Evolutionary conservation across 2,888 invertebrate genomes (phyloP), one percentile per base, ranked within the genome.

Genomic region (Drosophila merina): DNA sequence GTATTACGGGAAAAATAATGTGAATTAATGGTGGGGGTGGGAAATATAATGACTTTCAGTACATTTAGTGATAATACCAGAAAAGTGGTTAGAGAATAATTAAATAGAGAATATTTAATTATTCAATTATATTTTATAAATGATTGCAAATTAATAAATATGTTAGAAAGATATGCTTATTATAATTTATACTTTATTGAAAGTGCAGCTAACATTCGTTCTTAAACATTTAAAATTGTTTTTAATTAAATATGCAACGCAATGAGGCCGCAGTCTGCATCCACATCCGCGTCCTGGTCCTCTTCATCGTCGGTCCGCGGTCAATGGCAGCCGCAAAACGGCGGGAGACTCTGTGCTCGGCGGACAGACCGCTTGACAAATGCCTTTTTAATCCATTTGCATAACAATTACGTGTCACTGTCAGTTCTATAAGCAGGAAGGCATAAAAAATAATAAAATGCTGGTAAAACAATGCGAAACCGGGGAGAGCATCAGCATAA

Each of bases 381-480:
- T 80, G 75, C 82, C 74, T 74, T 85, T 82, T 83, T 82, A 83
- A 83, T 83, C 75, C 85, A 80, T 83, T 79, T 72, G 72, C 68
- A 54, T 79, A 81, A 79, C 84, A 82, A 81, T 84, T 81, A 79
- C 73, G 70, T 79, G 74, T 56, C 44, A 69, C 79, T 79, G 82
- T 75, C 82, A 77, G 75, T 57, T 66, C 38, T 62, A 28, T 45
- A 54, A 48, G 57, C 58, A 49, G 28, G n/a, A 3, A 7, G 10
- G 38, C 28, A 10, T n/a, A 40, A 20, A 33, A 60, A 38, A 52
- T 14, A 59, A 66, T 30, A 30, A 57, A 40, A 36, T 30, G 9
- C 25, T 14, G 25, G 8, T 28, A 36, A 48, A 47, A 48, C 47
- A 56, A 30, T 38, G 52, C n/a, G 12, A 40, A 50, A 60, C 20